Percentiles rank a stretch among this genome's conserved stretches.
These are phyloP conservation scores for Parasteatoda lunata DNA, from an alignment of 2,888 invertebrate species.

Conservation along the genomic window DNA sequence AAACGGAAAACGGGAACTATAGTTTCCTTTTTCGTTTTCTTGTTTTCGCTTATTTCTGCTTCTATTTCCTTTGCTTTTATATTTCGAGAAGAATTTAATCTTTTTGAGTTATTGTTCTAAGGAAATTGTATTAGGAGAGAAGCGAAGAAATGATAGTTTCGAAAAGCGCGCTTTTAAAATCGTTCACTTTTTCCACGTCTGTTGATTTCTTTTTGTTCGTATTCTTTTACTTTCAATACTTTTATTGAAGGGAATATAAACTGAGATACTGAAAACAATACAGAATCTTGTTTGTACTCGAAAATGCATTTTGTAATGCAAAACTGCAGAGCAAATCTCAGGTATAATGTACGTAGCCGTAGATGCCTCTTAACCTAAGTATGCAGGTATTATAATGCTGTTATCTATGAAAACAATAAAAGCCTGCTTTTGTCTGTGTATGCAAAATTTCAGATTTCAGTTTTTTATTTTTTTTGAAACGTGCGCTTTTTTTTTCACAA, in stretches of 20 bases:
- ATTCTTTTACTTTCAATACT: slow-evolving; percentile 44
- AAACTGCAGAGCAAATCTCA: too few relatives aligned
- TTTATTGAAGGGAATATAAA: slow-evolving; percentile 10
- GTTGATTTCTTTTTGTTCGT: slow-evolving; percentile 30
- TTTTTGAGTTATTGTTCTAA: slow-evolving; percentile 66
- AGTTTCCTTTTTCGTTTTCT: slow-evolving; percentile 65
- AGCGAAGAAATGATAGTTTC: slow-evolving; percentile 67
- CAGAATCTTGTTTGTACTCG: slow-evolving; percentile 38
- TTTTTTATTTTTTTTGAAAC: too few relatives aligned
- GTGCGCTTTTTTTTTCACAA: too few relatives aligned
- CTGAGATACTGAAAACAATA: slow-evolving; percentile 30
- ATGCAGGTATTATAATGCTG: too few relatives aligned
- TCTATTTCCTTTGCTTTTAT: slow-evolving; percentile 66
- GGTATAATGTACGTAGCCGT: too few relatives aligned
- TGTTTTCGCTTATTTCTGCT: slow-evolving; percentile 51
- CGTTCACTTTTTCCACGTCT: slow-evolving; percentile 52
- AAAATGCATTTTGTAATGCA: slow-evolving; percentile 45
- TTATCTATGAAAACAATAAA: too few relatives aligned
- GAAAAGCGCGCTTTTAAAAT: slow-evolving; percentile 57
- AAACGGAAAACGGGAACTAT: slow-evolving; percentile 39
- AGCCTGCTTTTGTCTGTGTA: too few relatives aligned
- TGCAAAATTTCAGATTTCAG: too few relatives aligned
- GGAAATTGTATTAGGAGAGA: slow-evolving; percentile 55
- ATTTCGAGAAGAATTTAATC: slow-evolving; percentile 66
- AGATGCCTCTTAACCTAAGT: too few relatives aligned